phyloP scores from a whole-genome alignment of 2,888 invertebrate genomes.

The Scaptomyza reducta region DNA sequence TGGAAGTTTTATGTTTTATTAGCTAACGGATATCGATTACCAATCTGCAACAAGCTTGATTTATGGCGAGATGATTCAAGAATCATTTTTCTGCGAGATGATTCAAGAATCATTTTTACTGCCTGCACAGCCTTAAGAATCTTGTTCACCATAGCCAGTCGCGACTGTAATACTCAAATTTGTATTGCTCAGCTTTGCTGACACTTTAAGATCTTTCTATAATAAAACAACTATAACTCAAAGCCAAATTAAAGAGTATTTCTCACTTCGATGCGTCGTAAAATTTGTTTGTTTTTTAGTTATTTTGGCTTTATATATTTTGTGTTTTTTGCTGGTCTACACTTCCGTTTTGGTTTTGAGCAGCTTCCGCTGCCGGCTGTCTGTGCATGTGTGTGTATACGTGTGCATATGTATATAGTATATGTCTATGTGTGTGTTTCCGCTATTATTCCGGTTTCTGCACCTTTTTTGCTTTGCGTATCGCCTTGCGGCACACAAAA shows the following conservation, averaged over 20 bases:
- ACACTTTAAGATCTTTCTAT: too few species aligned
- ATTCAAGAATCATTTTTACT: too few species aligned
- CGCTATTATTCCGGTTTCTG: constrained; percentile 28
- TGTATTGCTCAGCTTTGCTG: too few species aligned
- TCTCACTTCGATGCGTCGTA: background rate
- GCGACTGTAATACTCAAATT: too few species aligned
- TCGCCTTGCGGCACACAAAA: constrained; percentile 34
- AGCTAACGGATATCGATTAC: too few species aligned
- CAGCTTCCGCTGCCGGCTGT: constrained; percentile 13
- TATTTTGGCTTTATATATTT: constrained; percentile 2
- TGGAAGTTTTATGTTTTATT: too few species aligned
- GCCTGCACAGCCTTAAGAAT: too few species aligned
- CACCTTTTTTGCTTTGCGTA: constrained; percentile 16
- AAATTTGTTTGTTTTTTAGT: background rate
- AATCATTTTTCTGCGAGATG: too few species aligned
- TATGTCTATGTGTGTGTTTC: constrained; percentile 21
- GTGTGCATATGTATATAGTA: constrained; percentile 2
- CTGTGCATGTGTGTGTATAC: constrained; percentile 13
- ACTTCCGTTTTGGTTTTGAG: constrained; percentile 31
- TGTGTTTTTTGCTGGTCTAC: constrained; percentile 7
- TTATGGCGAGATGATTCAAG: too few species aligned
- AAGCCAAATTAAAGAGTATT: constrained; percentile 5
- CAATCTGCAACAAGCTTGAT: too few species aligned
- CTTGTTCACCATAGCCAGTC: too few species aligned
- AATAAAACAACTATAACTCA: background rate